Conservation (phyloP, 1,140 invertebrate species). For the Drosophila sechellia region DNA sequence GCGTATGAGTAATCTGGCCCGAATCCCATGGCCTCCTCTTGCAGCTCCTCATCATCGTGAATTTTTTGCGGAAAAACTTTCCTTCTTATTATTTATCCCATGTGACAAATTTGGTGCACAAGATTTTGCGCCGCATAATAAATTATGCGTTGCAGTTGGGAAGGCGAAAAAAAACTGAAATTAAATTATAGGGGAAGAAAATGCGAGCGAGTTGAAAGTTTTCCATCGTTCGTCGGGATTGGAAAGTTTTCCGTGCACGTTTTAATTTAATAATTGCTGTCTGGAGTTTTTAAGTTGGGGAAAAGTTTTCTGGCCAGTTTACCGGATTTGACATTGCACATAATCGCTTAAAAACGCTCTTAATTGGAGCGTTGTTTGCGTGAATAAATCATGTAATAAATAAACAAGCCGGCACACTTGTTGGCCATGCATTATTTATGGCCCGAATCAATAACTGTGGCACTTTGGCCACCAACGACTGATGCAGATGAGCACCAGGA, state of each 20-base stretch:
- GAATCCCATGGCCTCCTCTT: conserved; percentile 36
- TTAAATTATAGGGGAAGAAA: conserved; percentile 19
- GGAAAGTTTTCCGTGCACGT: conserved; percentile 65
- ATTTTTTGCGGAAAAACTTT: conserved; percentile 58
- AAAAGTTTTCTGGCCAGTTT: conserved; percentile 52
- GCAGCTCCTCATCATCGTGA: conserved; percentile 5
- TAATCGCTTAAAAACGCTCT: conserved; percentile 48
- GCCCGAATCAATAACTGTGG: conserved; percentile 69
- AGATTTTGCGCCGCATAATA: conserved; percentile 71
- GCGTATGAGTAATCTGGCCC: conserved; percentile 70
- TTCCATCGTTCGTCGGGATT: conserved; percentile 28
- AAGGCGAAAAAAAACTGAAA: conserved; percentile 22
- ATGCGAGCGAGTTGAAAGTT: conserved; percentile 47
- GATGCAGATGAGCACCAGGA: conserved; percentile 31
- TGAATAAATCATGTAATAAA: conserved; percentile 72
- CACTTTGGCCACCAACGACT: conserved; percentile 57
- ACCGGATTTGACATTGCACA: conserved; percentile 52
- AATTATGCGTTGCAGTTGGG: conserved; percentile 56
- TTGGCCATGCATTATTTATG: conserved; percentile 73
- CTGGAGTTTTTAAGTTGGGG: conserved; percentile 57
- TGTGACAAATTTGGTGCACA: conserved; percentile 79
- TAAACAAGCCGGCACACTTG: conserved; percentile 71
- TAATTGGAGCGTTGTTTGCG: conserved; percentile 43
- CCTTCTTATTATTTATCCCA: conserved; percentile 79
- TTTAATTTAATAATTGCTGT: conserved; percentile 79